These are phyloP conservation scores for Sphaerophoria taeniata DNA, from an alignment of 2,888 invertebrate genomes.

Conservation along the genomic window DNA sequence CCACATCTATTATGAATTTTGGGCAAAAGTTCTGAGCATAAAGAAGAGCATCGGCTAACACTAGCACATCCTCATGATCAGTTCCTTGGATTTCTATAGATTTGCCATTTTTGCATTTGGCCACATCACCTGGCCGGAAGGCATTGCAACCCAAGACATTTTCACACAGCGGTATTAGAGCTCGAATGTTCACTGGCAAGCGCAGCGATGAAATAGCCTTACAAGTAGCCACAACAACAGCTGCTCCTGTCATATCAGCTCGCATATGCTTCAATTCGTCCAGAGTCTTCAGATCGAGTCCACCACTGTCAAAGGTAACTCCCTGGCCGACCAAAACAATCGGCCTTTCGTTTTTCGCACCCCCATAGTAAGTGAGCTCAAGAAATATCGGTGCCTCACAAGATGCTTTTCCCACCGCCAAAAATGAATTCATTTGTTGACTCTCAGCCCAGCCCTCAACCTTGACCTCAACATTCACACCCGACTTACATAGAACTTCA, in stretches of 20 bases:
- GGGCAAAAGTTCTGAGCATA: conserved; percentile 88
- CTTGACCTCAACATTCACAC: conserved; percentile 80
- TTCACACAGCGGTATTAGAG: conserved; percentile 90
- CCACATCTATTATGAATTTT: conserved; percentile 89
- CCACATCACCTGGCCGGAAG: conserved; percentile 91
- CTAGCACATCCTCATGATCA: conserved; percentile 90
- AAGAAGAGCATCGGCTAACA: conserved; percentile 90
- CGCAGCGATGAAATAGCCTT: conserved; percentile 88
- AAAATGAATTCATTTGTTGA: conserved; percentile 90
- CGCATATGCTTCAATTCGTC: conserved; percentile 84
- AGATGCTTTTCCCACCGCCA: conserved; percentile 90
- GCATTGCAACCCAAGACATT: conserved; percentile 91
- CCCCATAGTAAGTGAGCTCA: conserved; percentile 89
- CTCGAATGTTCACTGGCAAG: conserved; percentile 89
- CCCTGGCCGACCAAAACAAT: conserved; percentile 90
- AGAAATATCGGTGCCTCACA: conserved; percentile 90
- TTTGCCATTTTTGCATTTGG: conserved; percentile 89
- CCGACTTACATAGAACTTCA: conserved; percentile 79
- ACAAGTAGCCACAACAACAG: conserved; percentile 89
- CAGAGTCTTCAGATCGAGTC: conserved; percentile 86
- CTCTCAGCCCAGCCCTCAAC: conserved; percentile 88
- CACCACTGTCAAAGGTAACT: conserved; percentile 89
- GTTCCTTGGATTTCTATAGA: conserved; percentile 87
- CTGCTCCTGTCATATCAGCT: conserved; percentile 94
- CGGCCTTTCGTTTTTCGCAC: conserved; percentile 85